phyloP scores from a whole-genome alignment of 1,140 invertebrate genomes.

The Sarcophaga peregrina region DNA sequence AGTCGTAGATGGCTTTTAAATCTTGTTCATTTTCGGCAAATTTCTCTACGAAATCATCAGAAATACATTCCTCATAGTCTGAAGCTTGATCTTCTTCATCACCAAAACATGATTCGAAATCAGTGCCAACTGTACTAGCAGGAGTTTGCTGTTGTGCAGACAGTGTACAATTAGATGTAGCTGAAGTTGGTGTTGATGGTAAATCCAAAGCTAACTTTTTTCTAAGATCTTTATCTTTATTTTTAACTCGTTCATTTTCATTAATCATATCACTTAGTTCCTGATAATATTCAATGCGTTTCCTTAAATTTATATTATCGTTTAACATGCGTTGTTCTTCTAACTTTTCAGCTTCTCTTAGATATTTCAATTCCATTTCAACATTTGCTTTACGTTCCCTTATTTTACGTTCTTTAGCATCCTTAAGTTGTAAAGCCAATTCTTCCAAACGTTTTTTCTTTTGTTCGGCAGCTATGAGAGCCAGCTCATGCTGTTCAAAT shows the following conservation, averaged over 20 bases:
- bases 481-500: constrained; percentile 39
- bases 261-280: constrained; percentile 46
- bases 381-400: constrained; percentile 51
- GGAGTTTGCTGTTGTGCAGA: neutral
- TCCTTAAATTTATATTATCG: constrained; percentile 49
- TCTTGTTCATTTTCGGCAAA: constrained; percentile 44
- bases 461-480: constrained; percentile 45
- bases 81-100: constrained; percentile 39
- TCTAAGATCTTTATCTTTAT: neutral
- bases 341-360: constrained; percentile 48
- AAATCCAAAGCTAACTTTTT: neutral
- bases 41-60: constrained; percentile 45
- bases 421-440: constrained; percentile 50
- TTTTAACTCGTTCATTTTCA: neutral
- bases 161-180: neutral
- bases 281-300: constrained; percentile 50
- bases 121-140: neutral
- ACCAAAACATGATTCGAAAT: constrained; percentile 41
- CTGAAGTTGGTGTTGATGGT: neutral
- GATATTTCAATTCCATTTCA: constrained; percentile 48
- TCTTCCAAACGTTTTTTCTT: constrained; percentile 50
- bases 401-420: constrained; percentile 51
- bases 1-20: neutral
- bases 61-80: constrained; percentile 45
- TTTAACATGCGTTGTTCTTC: constrained; percentile 49